These are phyloP conservation scores for Pteropus rufus DNA, from an alignment of 2,797 vertebrate species.

Conservation along the genomic window DNA sequence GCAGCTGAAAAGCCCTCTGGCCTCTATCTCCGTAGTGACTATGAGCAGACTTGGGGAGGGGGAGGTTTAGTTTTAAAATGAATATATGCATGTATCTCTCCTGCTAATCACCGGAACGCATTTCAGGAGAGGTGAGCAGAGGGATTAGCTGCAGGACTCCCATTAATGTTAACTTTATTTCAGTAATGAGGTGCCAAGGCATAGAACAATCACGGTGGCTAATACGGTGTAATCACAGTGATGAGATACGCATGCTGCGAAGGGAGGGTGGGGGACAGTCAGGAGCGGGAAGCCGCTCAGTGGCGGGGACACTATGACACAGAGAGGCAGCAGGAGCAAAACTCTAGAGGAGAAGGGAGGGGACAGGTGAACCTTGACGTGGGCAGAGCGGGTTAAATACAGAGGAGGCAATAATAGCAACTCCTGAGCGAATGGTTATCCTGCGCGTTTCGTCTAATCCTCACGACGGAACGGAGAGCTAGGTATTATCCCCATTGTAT, in stretches of 20 bases:
- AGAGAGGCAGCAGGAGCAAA: not conserved
- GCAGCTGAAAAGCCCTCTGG: slow-evolving; percentile 33
- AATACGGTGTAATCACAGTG: slow-evolving; percentile 76
- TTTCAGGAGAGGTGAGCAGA: slow-evolving; percentile 77
- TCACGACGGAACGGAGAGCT: not conserved
- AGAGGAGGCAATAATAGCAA: no score
- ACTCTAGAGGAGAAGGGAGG: not conserved
- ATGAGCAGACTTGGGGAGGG: slow-evolving; percentile 15
- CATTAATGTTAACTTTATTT: slow-evolving; percentile 84
- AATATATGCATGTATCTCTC: slow-evolving; percentile 78
- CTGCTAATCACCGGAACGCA: slow-evolving; percentile 79
- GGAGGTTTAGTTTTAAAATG: slow-evolving; percentile 62
- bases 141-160: slow-evolving; percentile 81
- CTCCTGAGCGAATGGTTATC: rapidly evolving
- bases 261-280: not conserved
- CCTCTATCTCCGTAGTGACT: not conserved
- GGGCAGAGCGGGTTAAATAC: not conserved
- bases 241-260: slow-evolving; percentile 74
- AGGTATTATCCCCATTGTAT: not conserved
- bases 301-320: not conserved
- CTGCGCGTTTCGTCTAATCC: not conserved
- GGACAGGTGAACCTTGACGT: not conserved
- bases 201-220: slow-evolving; percentile 78
- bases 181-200: slow-evolving; percentile 81
- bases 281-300: not conserved